Evolutionary conservation across 2,888 invertebrate species (phyloP).

Genomic region (Thymelicus lineola): DNA sequence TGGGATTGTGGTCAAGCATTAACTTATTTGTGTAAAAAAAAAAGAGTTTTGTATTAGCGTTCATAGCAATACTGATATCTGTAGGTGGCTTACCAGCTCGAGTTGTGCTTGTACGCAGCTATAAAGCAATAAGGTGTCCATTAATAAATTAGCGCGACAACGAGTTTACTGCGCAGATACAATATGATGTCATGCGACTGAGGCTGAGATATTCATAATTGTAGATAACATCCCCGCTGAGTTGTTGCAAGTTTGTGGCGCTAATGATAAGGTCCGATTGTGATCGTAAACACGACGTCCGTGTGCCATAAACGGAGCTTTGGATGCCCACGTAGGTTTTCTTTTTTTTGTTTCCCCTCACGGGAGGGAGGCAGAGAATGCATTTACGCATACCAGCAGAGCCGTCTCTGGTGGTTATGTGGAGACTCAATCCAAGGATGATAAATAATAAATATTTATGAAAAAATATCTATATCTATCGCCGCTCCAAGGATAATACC

Average conservation of each 20-base stretch:
- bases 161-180: conserved; percentile 38
- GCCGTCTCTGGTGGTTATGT: no score
- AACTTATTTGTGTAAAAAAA: no score
- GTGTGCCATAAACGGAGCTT: neutral
- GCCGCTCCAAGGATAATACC: no score
- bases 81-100: neutral
- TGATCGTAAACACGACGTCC: neutral
- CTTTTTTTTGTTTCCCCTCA: no score
- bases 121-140: neutral
- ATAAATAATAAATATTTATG: no score
- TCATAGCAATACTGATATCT: no score
- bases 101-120: neutral
- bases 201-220: conserved; percentile 33
- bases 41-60: no score
- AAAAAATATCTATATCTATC: no score
- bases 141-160: conserved; percentile 39
- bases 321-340: neutral
- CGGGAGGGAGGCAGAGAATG: no score
- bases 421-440: no score
- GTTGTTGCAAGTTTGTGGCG: neutral
- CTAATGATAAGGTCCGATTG: conserved; percentile 7
- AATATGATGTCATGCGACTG: conserved; percentile 40
- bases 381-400: no score
- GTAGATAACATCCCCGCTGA: conserved; percentile 28
- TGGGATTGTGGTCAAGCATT: no score